Evolutionary conservation across 2,797 vertebrate species (phyloP).

Genomic region (Denticeps clupeoides): DNA sequence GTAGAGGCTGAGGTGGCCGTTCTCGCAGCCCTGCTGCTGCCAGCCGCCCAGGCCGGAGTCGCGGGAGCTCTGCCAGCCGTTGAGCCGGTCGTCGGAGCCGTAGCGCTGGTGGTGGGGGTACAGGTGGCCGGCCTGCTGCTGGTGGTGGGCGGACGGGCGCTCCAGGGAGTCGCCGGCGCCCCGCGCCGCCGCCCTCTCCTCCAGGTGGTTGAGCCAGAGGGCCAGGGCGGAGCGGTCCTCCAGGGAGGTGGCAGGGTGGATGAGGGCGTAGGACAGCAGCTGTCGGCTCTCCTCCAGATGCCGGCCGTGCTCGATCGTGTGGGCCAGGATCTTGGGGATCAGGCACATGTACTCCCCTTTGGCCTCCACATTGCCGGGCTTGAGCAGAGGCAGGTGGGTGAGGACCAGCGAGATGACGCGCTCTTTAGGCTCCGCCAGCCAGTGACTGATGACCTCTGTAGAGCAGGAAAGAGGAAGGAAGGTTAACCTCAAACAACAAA

Average conservation of each 20-base stretch:
- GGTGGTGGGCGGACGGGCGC: constrained; percentile 58
- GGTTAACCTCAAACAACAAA: not conserved
- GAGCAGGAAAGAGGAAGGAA: not conserved
- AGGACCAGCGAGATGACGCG: constrained; percentile 87
- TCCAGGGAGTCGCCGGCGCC: constrained; percentile 73
- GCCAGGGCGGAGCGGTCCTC: constrained; percentile 89
- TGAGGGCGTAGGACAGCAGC: constrained; percentile 92
- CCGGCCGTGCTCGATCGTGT: constrained; percentile 91
- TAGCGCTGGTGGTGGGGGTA: constrained; percentile 93
- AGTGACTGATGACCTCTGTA: constrained; percentile 88
- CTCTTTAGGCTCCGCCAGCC: constrained; percentile 93
- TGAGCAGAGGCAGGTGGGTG: constrained; percentile 89
- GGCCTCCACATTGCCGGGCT: constrained; percentile 87
- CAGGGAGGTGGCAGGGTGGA: constrained; percentile 91
- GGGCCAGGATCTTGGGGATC: constrained; percentile 87
- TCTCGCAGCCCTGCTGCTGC: constrained; percentile 86
- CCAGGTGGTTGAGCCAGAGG: constrained; percentile 96
- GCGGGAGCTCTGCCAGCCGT: constrained; percentile 89
- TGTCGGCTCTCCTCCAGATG: constrained; percentile 96
- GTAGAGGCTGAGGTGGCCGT: constrained; percentile 87
- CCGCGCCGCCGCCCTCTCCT: constrained; percentile 71
- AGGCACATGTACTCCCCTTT: constrained; percentile 97
- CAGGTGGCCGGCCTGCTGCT: constrained; percentile 70
- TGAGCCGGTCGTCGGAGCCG: constrained; percentile 93
- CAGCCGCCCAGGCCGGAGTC: constrained; percentile 81